Percentiles rank a stretch among this genome's conserved stretches.
Conservation (phyloP, 2,888 invertebrate genomes). For the Halictus ligatus region DNA sequence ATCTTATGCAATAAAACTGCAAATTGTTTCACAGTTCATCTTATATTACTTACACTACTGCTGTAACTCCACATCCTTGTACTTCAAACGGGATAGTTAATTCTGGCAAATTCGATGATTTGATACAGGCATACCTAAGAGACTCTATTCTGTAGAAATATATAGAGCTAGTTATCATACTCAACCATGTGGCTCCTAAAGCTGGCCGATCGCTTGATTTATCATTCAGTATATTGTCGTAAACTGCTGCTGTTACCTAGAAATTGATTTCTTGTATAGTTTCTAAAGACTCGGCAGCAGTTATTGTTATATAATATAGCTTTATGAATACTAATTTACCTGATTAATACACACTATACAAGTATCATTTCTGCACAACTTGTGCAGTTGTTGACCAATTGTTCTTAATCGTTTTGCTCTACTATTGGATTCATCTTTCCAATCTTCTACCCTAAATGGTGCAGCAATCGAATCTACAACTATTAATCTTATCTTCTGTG, state of each 20-base stretch:
- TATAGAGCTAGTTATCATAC: constrained; percentile 79
- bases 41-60: constrained; percentile 49
- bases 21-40: constrained; percentile 12
- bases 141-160: constrained; percentile 72
- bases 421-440: constrained; percentile 84
- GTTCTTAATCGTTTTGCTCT: constrained; percentile 87
- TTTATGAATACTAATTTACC: constrained; percentile 83
- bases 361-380: constrained; percentile 85
- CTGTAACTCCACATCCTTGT: constrained; percentile 72
- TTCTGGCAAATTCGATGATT: constrained; percentile 76
- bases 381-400: constrained; percentile 86
- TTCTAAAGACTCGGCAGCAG: background rate
- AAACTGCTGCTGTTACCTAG: constrained; percentile 76
- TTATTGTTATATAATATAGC: background rate
- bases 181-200: constrained; percentile 80
- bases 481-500: constrained; percentile 87
- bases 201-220: constrained; percentile 73
- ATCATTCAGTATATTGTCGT: constrained; percentile 49
- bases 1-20: constrained; percentile 53
- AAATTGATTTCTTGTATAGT: constrained; percentile 23
- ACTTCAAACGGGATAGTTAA: constrained; percentile 74
- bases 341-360: constrained; percentile 90
- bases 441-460: constrained; percentile 87
- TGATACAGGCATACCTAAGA: constrained; percentile 71
- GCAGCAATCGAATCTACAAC: constrained; percentile 92